Evolutionary conservation across 2,888 invertebrate species (phyloP).

Genomic region (Laspeyria flexula): DNA sequence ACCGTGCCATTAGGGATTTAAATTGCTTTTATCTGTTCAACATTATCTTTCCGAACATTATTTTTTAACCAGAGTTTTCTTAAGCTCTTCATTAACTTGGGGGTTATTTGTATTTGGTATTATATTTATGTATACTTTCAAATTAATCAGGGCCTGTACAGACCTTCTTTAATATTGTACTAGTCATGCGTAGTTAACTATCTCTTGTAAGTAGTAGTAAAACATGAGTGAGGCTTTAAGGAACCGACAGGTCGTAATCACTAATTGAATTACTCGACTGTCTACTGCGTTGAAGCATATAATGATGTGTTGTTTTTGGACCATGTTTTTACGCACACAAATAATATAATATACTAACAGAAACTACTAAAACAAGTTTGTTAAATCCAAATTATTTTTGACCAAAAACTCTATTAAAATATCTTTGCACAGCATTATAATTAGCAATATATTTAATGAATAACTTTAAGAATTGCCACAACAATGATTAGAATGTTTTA

Average conservation of each 20-base stretch:
- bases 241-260: background rate
- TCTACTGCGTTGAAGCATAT: background rate
- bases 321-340: no score
- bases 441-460: no score
- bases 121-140: constrained; percentile 6
- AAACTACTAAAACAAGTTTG: no score
- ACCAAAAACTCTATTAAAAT: no score
- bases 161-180: background rate
- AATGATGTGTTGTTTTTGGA: no score
- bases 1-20: constrained; percentile 34
- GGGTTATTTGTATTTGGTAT: no score
- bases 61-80: constrained; percentile 12
- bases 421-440: no score
- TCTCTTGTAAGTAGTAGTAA: background rate
- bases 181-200: background rate
- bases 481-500: no score
- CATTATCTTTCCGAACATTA: constrained; percentile 16
- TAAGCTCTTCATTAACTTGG: constrained; percentile 18
- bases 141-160: constrained; percentile 2
- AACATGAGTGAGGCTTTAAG: background rate
- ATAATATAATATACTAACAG: no score
- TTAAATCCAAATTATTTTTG: no score
- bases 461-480: no score
- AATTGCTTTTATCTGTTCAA: constrained; percentile 34
- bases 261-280: constrained; percentile 4